Evolutionary conservation across 2,113 vertebrate species (phyloP), one percentile per base, ranked within the genome.

Genomic region (Haemorhous mexicanus): DNA sequence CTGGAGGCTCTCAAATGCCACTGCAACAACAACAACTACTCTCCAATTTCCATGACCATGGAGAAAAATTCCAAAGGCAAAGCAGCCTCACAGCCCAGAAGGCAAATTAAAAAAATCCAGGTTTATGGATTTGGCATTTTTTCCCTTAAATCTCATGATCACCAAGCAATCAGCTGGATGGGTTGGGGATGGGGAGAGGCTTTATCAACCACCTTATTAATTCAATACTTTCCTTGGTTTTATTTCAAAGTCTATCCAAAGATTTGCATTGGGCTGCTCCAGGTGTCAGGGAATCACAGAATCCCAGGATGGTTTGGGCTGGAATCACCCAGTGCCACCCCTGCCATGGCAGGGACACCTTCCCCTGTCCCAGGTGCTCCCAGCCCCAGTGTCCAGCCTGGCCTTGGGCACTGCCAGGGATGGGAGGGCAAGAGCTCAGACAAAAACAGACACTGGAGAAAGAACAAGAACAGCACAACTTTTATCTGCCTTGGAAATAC

Each of bases 171-270:
- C 13, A 28, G 14, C 24, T 41, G 33, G 44, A 43, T 32, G 32
- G 30, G 23, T 1, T 1, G 0, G 30, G 35, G 20, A 21, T 49
- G 13, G 5, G 6, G 23, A 30, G 35, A 11, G 9, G 4, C 12
- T 87, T 85, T 44, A 69, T 35, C 46, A 80, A 35, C 7, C 24
- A 3, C 22, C 68, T 46, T 2, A 6, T 35, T 83, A 56, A 91
- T 91, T 59, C 53, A 50, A 44, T 4, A 13, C 17, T 50, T 30
- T 11, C 3, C 15, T 87, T 23, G 41, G 6, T 22, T 87, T 74
- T 74, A 28, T 79, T 50, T 62, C 62, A 87, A 79, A 62, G 24
- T 74, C 70, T 16, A 63, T 12, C 52, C 16, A 35, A 62, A 74
- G 14, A 11, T 49, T 63, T 52, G 30, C 59, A 61, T 37, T 0